These are phyloP conservation scores for Lochmaea capreae DNA, from an alignment of 2,888 invertebrate genomes.

Conservation along the genomic window DNA sequence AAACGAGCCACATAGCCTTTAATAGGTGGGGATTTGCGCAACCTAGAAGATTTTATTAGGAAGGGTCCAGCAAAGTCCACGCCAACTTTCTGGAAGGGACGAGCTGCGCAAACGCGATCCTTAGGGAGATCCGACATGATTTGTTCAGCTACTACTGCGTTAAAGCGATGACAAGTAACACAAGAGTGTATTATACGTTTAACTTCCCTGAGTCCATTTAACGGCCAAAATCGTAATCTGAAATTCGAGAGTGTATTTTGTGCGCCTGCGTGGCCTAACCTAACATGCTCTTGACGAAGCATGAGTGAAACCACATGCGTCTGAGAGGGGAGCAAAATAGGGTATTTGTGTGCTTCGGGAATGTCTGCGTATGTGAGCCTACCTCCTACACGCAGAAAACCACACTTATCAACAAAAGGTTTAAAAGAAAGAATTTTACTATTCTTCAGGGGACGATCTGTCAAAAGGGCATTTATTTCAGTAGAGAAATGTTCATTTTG, in stretches of 20 bases:
- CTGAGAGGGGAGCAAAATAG: not conserved
- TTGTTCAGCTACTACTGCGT: conserved; percentile 24
- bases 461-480: not conserved
- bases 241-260: conserved; percentile 40
- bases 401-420: not conserved
- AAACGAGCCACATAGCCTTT: conserved; percentile 34
- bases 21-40: conserved; percentile 30
- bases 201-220: conserved; percentile 35
- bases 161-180: conserved; percentile 39
- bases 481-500: not conserved
- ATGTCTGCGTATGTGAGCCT: not conserved
- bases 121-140: not conserved
- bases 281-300: not conserved
- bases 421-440: not conserved
- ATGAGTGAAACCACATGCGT: not conserved
- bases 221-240: conserved; percentile 40
- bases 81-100: conserved; percentile 41
- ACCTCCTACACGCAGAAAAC: not conserved
- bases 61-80: conserved; percentile 46
- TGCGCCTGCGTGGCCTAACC: conserved; percentile 39
- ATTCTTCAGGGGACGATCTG: not conserved
- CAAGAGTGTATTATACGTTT: conserved; percentile 37
- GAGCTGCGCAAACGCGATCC: conserved; percentile 23
- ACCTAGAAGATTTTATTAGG: conserved; percentile 35
- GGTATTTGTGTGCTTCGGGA: not conserved